These are phyloP conservation scores for Gisinianus flammeolus DNA, from an alignment of 2,888 invertebrate genomes.

Conservation along the genomic window DNA sequence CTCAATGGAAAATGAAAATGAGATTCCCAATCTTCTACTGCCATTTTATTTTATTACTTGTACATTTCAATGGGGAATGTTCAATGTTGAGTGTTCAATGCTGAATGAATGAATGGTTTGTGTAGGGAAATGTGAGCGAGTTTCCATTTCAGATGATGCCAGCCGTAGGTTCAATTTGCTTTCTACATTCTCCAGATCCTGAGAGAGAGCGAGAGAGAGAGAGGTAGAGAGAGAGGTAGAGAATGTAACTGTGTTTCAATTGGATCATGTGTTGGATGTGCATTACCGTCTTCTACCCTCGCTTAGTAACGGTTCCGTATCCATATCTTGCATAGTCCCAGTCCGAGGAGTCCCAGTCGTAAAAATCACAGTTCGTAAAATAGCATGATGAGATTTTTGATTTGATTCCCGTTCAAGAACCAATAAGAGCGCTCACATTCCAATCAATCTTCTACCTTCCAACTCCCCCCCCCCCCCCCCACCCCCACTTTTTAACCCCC, in stretches of 20 bases:
- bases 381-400: slow-evolving; percentile 33
- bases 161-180: too few species aligned
- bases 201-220: background rate
- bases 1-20: slow-evolving; percentile 25
- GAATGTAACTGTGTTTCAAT: too few species aligned
- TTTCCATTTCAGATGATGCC: too few species aligned
- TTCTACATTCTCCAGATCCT: too few species aligned
- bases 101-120: too few species aligned
- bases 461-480: background rate
- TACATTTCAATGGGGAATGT: background rate
- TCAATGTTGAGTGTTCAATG: background rate
- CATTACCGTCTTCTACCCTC: too few species aligned
- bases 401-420: slow-evolving; percentile 15
- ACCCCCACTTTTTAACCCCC: background rate
- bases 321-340: too few species aligned
- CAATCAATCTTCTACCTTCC: slow-evolving; percentile 31
- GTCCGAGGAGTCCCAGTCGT: too few species aligned
- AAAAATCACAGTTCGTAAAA: slow-evolving; percentile 38
- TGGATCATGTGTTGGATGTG: too few species aligned
- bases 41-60: slow-evolving; percentile 15
- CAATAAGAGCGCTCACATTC: slow-evolving; percentile 27
- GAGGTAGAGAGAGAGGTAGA: background rate
- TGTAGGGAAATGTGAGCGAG: too few species aligned
- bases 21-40: slow-evolving; percentile 26
- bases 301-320: background rate